A percentile compares a stretch with the other conserved stretches of the same genome.
These are phyloP conservation scores for Meleagris gallopavo DNA, from an alignment of 2,113 vertebrate species.

Conservation along the genomic window DNA sequence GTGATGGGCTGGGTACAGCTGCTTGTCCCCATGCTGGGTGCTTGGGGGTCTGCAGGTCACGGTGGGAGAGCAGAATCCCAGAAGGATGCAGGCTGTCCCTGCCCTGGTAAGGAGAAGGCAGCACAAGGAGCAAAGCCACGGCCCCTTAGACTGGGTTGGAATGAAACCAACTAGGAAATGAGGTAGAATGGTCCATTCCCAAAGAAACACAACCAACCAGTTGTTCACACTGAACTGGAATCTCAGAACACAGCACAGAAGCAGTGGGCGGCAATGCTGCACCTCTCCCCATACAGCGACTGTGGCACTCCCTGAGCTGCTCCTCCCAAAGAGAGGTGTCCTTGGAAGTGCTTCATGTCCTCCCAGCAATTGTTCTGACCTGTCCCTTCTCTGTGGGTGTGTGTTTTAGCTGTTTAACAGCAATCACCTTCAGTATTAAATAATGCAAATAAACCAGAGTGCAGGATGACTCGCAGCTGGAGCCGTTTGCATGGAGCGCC, in stretches of 20 bases:
- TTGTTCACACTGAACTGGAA: not conserved
- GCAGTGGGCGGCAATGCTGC: not conserved
- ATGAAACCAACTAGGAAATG: not conserved
- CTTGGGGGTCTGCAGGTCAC: too few relatives aligned
- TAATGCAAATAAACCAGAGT: not conserved
- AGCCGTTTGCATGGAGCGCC: not conserved
- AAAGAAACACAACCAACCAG: not conserved
- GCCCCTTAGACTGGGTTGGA: not conserved
- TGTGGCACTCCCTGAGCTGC: rapidly evolving
- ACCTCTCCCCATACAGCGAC: not conserved
- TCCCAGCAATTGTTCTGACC: not conserved
- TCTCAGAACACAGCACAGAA: not conserved
- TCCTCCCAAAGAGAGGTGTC: not conserved
- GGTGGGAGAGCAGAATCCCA: too few relatives aligned
- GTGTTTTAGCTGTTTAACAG: not conserved
- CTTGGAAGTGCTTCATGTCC: not conserved
- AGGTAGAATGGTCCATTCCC: not conserved
- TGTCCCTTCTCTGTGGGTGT: not conserved
- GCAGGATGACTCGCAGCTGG: not conserved
- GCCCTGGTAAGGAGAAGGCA: too few relatives aligned
- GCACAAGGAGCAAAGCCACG: too few relatives aligned
- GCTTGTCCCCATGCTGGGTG: too few relatives aligned
- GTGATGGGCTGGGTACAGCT: too few relatives aligned
- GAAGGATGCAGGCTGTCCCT: too few relatives aligned
- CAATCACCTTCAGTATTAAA: not conserved